Evolutionary conservation across 2,113 vertebrate species (phyloP), one percentile per base, ranked within the genome.

Genomic region (Leucopsar rothschildi): DNA sequence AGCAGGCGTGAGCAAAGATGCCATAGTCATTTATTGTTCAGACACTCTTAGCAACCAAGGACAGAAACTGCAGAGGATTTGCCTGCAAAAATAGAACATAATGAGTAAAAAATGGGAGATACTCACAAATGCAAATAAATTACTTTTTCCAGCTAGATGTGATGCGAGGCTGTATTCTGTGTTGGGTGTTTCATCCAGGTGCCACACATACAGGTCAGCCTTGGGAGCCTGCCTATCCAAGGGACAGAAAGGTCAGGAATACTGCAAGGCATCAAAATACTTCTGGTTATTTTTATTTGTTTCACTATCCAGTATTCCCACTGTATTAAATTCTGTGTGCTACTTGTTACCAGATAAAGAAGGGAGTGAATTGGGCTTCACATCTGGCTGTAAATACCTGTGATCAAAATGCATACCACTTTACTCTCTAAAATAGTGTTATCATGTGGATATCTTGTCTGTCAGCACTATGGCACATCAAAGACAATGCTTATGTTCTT

Each of bases 371-470:
- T 31, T 92, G 24, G n/a, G 55, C 39, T 93, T 90, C 83, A 65
- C 49, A 65, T 56, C 40, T 52, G 60, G 52, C n/a, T 91, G 35
- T 71, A 93, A 95, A 96, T 85, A 94, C 76, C 71, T 88, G n/a
- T 91, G 88, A 96, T 88, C 79, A 90, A 88, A 94, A 93, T 68
- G 39, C 88, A 91, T 55, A 56, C 23, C 64, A 76, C 64, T 88
- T 94, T 61, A 55, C 29, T 86, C 50, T 82, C 85, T 90, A 45
- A 92, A 84, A 56, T 42, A 56, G 24, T 39, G 40, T 82, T 88
- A 79, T 70, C 80, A 66, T 27, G 55, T 69, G 44, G 57, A 6
- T 90, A 61, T 82, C 75, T 92, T 95, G 90, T 93, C 94, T 93
- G 68, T 86, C 83, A 89, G 78, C 50, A 86, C 95, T 94, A 86